Conservation (phyloP, 2,888 invertebrate species). For the Xiphydria camelus region DNA sequence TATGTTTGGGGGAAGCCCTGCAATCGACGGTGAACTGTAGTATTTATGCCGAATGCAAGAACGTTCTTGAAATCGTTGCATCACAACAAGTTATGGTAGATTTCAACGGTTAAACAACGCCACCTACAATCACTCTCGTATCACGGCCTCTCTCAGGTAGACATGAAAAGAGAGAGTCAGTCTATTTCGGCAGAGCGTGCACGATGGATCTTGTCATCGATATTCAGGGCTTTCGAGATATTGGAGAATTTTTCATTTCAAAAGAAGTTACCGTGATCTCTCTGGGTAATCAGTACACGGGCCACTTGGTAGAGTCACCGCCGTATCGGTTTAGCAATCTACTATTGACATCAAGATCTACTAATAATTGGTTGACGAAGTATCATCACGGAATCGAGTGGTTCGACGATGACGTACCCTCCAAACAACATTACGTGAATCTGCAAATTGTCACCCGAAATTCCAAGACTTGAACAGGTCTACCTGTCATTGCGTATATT, state of each 20-base stretch:
- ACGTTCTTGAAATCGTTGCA: constrained; percentile 36
- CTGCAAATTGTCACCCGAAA: constrained; percentile 2
- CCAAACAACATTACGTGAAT: background rate
- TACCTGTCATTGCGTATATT: no score
- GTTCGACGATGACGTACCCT: constrained; percentile 10
- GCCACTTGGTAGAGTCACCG: constrained; percentile 7
- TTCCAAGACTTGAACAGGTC: no score
- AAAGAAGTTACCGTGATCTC: constrained; percentile 7
- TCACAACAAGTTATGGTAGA: constrained; percentile 22
- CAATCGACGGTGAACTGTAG: constrained; percentile 28
- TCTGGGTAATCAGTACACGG: background rate
- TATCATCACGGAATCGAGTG: constrained; percentile 11
- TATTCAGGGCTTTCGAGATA: constrained; percentile 6
- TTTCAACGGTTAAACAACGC: background rate
- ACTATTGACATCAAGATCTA: background rate
- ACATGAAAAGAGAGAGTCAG: no score
- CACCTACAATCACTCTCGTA: no score
- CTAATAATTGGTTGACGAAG: constrained; percentile 3
- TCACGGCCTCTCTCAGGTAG: no score
- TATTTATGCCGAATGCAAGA: constrained; percentile 38
- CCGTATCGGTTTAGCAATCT: constrained; percentile 7
- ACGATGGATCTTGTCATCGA: constrained; percentile 3
- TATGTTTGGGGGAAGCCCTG: constrained; percentile 26
- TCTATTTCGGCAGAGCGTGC: no score
- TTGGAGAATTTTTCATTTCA: background rate